Percentiles rank a stretch among this genome's conserved stretches.
Evolutionary conservation across 2,888 invertebrate genomes (phyloP).

Genomic region (Drosophila seclusa): DNA sequence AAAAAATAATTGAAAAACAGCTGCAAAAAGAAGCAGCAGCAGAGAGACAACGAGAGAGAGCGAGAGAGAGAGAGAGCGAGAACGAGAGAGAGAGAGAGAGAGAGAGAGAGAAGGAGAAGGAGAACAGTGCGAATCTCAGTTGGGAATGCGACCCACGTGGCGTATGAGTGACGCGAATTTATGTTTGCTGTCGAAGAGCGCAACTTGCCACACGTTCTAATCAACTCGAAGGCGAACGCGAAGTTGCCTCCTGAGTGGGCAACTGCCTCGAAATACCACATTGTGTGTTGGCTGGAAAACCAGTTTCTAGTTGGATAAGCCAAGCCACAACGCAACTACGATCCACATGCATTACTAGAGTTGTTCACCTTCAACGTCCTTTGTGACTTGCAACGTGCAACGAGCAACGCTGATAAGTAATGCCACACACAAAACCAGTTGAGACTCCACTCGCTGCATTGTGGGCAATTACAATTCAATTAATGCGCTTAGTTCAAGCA

Average conservation of each 20-base stretch:
- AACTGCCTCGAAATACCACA: slow-evolving; percentile 44
- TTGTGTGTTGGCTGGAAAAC: slow-evolving; percentile 26
- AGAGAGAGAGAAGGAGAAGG: neutral
- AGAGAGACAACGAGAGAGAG: neutral
- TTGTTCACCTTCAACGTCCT: slow-evolving; percentile 78
- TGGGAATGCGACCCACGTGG: slow-evolving; percentile 71
- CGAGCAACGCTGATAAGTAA: slow-evolving; percentile 19
- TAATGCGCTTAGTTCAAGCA: slow-evolving; percentile 75
- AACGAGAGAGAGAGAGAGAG: neutral
- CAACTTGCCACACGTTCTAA: slow-evolving; percentile 76
- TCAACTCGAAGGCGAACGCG: slow-evolving; percentile 42
- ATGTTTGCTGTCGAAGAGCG: slow-evolving; percentile 65
- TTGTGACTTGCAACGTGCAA: slow-evolving; percentile 26
- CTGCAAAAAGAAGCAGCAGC: neutral
- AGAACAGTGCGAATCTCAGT: slow-evolving; percentile 43
- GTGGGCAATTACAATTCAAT: slow-evolving; percentile 78
- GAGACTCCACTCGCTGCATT: slow-evolving; percentile 36
- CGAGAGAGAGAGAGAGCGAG: neutral
- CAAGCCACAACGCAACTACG: neutral
- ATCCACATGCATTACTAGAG: slow-evolving; percentile 18
- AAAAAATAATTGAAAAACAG: slow-evolving; percentile 33
- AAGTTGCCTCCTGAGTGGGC: slow-evolving; percentile 32
- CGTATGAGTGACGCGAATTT: slow-evolving; percentile 80
- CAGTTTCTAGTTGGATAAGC: slow-evolving; percentile 30
- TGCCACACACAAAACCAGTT: slow-evolving; percentile 65